phyloP scores from a whole-genome alignment of 2,888 invertebrate genomes.

The Perdita meconis region DNA sequence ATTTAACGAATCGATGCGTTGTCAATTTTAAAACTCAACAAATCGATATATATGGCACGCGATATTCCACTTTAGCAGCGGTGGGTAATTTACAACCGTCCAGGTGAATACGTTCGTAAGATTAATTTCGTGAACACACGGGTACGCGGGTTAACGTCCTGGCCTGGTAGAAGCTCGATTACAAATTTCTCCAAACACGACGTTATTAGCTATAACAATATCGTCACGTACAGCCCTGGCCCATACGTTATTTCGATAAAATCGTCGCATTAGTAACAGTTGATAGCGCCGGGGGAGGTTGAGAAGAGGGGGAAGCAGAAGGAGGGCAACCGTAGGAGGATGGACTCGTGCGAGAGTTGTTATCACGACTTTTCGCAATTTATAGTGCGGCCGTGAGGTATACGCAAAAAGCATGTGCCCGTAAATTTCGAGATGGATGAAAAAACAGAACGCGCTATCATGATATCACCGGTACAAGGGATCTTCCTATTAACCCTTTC shows the following conservation, averaged over 20 bases:
- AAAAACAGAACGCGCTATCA: conserved; percentile 12
- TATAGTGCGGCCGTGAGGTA: conserved; percentile 60
- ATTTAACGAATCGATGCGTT: background rate
- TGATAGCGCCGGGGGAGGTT: conserved; percentile 17
- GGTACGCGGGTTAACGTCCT: background rate
- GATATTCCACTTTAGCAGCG: background rate
- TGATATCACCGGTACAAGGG: conserved; percentile 1
- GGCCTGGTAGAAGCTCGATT: background rate
- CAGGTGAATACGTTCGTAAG: background rate
- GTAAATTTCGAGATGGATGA: conserved; percentile 53
- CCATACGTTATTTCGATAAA: conserved; percentile 59
- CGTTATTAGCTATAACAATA: conserved; percentile 50
- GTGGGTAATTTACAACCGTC: background rate
- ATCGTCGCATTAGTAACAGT: conserved; percentile 57
- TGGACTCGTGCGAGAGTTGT: conserved; percentile 60
- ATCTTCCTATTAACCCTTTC: conserved; percentile 1
- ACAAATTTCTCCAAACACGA: conserved; percentile 18
- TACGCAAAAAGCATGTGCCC: conserved; percentile 62
- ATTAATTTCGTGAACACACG: background rate
- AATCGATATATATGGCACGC: background rate
- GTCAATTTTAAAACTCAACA: conserved; percentile 16
- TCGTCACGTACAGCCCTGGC: conserved; percentile 42
- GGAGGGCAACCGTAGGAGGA: conserved; percentile 38
- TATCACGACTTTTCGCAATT: conserved; percentile 63
- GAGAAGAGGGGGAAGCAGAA: conserved; percentile 13